Base-by-base conservation (phyloP, 2,888 invertebrate genomes). In the Eledone cirrhosa region DNA sequence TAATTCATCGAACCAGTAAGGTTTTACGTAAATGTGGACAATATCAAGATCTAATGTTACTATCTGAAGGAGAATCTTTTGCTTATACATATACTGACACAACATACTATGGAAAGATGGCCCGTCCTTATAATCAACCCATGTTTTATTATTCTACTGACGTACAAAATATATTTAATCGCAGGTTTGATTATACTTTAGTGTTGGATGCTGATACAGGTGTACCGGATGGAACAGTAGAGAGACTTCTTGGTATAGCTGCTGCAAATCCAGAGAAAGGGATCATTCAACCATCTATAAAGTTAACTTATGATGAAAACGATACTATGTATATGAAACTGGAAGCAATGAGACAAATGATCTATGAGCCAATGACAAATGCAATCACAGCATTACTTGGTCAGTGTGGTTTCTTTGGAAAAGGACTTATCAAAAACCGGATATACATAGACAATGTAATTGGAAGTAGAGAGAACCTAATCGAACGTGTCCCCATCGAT, bases 241-340 rank as follows among this genome's bases (percentile, higher is more conserved):
- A 84, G 63, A 84, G 86, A 47, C 79, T 88, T 48, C 78, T 88
- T 33, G 81, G 84, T 22, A 86, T 87, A 14, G 88, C 88, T 2
- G 87, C 88, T 2, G 87, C 86, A 1, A 82, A 87, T 80, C 87
- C 88, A 19, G 85, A 87, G 29, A 80, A 84, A 22, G 87, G 87
- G 11, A 88, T 88, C 53, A 86, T 88, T 47, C 88, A 88, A 78
- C 88, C 88, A 5, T 82, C 87, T 5, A 88, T 88, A 22, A 87
- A 87, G 80, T 82, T 88, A 16, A 82, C 84, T 75, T 87, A 85
- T 48, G 72, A 81, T 13, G 67, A 48, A 14, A 82, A 82, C 0
- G 88, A 87, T 80, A 87, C 88, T 0, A 84, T 88, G 69, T 88
- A 86, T 80, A 88, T 88, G 88, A 86, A 87, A 77, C 78, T 88